Conservation (phyloP, 2,888 invertebrate species). For the Panzeria rudis region DNA sequence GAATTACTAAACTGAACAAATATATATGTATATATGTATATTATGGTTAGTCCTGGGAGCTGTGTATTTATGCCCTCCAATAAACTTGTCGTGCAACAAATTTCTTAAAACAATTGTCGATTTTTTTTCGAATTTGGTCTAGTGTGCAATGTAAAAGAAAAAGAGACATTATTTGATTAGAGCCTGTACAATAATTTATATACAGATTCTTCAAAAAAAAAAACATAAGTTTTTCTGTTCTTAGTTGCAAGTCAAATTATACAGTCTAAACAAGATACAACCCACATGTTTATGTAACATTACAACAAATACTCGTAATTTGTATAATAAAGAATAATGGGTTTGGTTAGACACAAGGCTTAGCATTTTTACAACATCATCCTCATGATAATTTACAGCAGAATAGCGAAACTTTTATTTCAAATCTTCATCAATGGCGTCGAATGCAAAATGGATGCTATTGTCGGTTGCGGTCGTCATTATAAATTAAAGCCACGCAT, state of each 20-base stretch:
- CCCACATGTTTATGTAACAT: slow-evolving; percentile 68
- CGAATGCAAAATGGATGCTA: slow-evolving; percentile 12
- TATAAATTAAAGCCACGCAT: slow-evolving; percentile 57
- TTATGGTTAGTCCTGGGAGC: too few species aligned
- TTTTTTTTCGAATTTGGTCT: neutral
- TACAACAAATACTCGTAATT: slow-evolving; percentile 38
- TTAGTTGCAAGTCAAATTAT: slow-evolving; percentile 29
- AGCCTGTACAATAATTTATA: slow-evolving; percentile 10
- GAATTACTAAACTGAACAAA: too few species aligned
- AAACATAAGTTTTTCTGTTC: slow-evolving; percentile 10
- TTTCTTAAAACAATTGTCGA: too few species aligned
- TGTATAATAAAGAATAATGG: slow-evolving; percentile 64
- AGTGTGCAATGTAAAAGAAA: slow-evolving; percentile 17
- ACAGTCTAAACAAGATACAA: slow-evolving; percentile 57
- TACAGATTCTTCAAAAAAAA: neutral
- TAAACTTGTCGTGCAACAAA: too few species aligned
- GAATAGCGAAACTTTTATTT: slow-evolving; percentile 4
- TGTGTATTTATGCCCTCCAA: too few species aligned
- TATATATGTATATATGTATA: too few species aligned
- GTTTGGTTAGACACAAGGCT: slow-evolving; percentile 50
- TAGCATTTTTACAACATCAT: slow-evolving; percentile 24
- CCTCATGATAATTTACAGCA: slow-evolving; percentile 42
- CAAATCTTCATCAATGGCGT: slow-evolving; percentile 7
- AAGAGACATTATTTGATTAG: neutral
- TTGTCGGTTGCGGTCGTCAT: slow-evolving; percentile 40